Base-by-base conservation (phyloP, 2,888 invertebrate genomes). In the Dinocampus coccinellae region DNA sequence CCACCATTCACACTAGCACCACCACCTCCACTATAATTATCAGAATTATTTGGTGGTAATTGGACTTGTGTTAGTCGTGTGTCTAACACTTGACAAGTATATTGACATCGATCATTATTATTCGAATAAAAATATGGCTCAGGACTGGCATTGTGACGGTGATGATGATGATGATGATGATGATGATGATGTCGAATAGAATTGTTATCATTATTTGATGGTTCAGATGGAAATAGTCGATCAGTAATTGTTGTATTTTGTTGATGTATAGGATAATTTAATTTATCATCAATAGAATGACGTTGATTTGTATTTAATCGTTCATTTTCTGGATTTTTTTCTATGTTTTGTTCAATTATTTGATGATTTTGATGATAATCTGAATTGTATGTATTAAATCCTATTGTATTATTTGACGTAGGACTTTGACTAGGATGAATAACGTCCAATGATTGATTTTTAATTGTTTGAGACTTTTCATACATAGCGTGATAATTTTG, bases 81-180 rank as follows among this genome's bases (percentile, higher is more conserved):
- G 73, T 87, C 87, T 3, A 85, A 72, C n/a, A 85, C 81, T 57
- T 87, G 86, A 73, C 87, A 87, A 2, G 84, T 85, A 70, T 87
- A 87, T 24, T 85, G 84, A 61, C 85, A 86, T 20, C 85, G 80
- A 4, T 87, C 85, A 71, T 82, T 81, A 22, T 47, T 47, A 47
- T 65, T 76, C 0, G 82, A 71, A 68, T 85, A 86, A 66, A 83
- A 85, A 75, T 78, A 83, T 0, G 83, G 80, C 53, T 86, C 87
- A 1, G 82, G 79, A 29, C 83, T 85, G 10, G 78, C 80, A 57
- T 83, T n/a, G 9, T 47, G 16, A 47, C 16, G 47, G 6, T 47
- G 47, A 47, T 47, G 47, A 20, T 47, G 47, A 16, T 47, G 47
- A n/a, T 47, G 4, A 33, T 33, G 39, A 36, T 36, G 83, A 6